A percentile compares a stretch with the other conserved stretches of the same genome.
phyloP scores from a whole-genome alignment of 2,888 invertebrate species.

The Thera britannica region DNA sequence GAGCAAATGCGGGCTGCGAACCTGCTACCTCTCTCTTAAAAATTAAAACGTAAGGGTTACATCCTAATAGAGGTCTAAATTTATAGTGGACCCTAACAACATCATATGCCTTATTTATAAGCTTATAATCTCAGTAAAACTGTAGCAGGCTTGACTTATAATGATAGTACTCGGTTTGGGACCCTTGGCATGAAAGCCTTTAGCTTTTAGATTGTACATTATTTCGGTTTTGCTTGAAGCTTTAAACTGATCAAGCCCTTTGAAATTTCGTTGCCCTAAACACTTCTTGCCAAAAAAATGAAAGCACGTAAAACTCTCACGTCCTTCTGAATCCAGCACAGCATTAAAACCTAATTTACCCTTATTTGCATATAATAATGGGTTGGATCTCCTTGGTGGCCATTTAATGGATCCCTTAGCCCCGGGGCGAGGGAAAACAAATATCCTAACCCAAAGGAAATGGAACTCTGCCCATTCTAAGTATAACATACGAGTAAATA shows the following conservation, averaged over 20 bases:
- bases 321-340: conserved; percentile 28
- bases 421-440: conserved; percentile 47
- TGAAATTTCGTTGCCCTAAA: too few species aligned
- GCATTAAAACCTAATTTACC: conserved; percentile 52
- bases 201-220: too few species aligned
- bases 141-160: neutral
- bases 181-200: too few species aligned
- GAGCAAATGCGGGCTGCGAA: conserved; percentile 14
- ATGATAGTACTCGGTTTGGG: neutral
- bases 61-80: conserved; percentile 30
- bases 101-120: conserved; percentile 13
- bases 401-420: conserved; percentile 41
- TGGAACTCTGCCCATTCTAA: conserved; percentile 20
- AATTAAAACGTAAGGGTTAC: conserved; percentile 28
- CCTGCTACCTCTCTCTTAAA: conserved; percentile 31
- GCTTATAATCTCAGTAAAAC: conserved; percentile 4
- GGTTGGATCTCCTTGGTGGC: conserved; percentile 43
- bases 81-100: conserved; percentile 20
- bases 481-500: conserved; percentile 13
- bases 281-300: too few species aligned
- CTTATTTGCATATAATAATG: conserved; percentile 54
- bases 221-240: too few species aligned
- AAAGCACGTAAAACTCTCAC: conserved; percentile 8
- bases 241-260: too few species aligned
- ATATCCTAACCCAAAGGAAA: conserved; percentile 34